A percentile compares a stretch with the other conserved stretches of the same genome.
phyloP scores from a whole-genome alignment of 2,113 vertebrate genomes.

The Pitta sordida region DNA sequence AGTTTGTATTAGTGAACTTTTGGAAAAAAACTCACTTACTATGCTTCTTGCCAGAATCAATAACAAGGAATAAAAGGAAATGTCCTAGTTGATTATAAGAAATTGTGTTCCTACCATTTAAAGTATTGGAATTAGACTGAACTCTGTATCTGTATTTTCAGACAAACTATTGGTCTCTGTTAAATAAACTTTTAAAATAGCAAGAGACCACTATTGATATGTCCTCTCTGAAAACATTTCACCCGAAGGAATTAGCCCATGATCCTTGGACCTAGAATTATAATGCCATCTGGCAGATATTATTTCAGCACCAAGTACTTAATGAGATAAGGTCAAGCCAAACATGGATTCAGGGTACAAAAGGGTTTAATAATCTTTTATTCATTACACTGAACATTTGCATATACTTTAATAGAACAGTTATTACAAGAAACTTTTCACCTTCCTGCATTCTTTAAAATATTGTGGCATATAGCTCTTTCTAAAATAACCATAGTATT shows the following conservation, averaged over 20 bases:
- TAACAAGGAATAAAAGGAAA: background rate
- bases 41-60: background rate
- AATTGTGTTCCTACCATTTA: background rate
- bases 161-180: background rate
- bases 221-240: slow-evolving; percentile 12
- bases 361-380: slow-evolving; percentile 28
- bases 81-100: background rate
- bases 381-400: slow-evolving; percentile 7
- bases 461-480: background rate
- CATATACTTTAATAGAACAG: background rate
- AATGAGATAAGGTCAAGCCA: slow-evolving; percentile 12
- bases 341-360: slow-evolving; percentile 21
- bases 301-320: slow-evolving; percentile 23
- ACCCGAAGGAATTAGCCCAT: slow-evolving; percentile 19
- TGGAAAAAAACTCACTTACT: background rate
- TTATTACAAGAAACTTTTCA: slow-evolving; percentile 2
- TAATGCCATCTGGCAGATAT: slow-evolving; percentile 41
- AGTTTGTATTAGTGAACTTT: background rate
- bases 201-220: background rate
- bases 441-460: background rate
- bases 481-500: background rate
- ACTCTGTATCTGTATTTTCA: background rate
- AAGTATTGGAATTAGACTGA: background rate
- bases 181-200: slow-evolving; percentile 10
- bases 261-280: background rate